Base-by-base conservation (phyloP, 2,888 invertebrate species). In the Mystacides longicornis region DNA sequence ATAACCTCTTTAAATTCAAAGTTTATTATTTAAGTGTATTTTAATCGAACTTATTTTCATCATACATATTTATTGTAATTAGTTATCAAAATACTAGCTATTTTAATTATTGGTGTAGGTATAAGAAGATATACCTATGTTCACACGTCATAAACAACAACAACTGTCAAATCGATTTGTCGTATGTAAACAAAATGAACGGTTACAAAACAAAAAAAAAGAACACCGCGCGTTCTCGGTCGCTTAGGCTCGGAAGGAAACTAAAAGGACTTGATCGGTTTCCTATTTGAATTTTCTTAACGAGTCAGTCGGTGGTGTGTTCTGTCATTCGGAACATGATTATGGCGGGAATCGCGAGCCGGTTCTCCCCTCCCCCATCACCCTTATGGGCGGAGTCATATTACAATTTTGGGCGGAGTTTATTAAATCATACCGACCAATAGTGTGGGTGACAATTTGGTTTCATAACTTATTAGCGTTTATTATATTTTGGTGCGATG, bases 161-260 rank as follows among this genome's bases (percentile, higher is more conserved):
- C n/a, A n/a, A n/a, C n/a, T n/a, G n/a, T n/a, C n/a, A n/a, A n/a
- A n/a, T n/a, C n/a, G n/a, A n/a, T n/a, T n/a, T n/a, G n/a, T n/a
- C n/a, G n/a, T n/a, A n/a, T n/a, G n/a, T n/a, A n/a, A n/a, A n/a
- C n/a, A n/a, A n/a, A n/a, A n/a, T n/a, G n/a, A n/a, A n/a, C n/a
- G n/a, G n/a, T n/a, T n/a, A n/a, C 43, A 49, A 56, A 37, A 43
- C 49, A 52, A 49, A 27, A 37, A 42, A 19, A 42, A 49, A 31
- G 27, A 23, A 33, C 18, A 43, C 16, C 55, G 49, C 49, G 52
- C 58, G 50, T 49, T 58, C 55, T 58, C 58, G 56, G 52, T 37
- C 43, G 54, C 54, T 51, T 50, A 50, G 47, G 56, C 59, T 56
- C 53, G 51, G 59, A 37, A 56, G 56, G 56, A 56, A 56, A 59